Evolutionary conservation across 2,888 invertebrate species (phyloP), one percentile per base, ranked within the genome.

Genomic region (Caradrina clavipalpis): DNA sequence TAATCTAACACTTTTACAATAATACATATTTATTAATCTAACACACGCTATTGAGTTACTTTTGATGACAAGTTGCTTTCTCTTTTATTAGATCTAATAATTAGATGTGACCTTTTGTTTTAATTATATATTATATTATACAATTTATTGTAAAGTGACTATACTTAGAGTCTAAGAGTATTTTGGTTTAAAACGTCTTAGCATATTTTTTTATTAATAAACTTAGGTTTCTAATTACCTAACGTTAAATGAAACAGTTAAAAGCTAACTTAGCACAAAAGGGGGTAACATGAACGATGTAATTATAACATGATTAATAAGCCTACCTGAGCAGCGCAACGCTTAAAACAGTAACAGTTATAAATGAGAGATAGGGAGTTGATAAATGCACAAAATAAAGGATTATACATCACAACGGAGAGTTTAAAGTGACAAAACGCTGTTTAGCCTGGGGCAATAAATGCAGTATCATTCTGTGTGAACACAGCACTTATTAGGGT

Each of bases 401-500:
- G 73, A 56, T 68, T 73, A 60, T 60, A 55, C 60, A 73, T 78
- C 74, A 55, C 76, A 56, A 58, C 31, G 49, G 71, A 56, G 72
- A 79, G 67, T 79, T 61, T 54, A 57, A 73, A 80, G 59, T 80
- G 77, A 73, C 80, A 76, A 76, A 78, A 78, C 67, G 71, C 35
- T 75, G 74, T 78, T 63, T 65, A 75, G 69, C 69, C 55, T 42
- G 59, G 62, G 69, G 73, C 74, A 71, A 79, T 85, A 76, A 83
- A 85, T 78, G 80, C 74, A 74, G 80, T 69, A 78, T 78, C 78
- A 71, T 57, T 67, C 62, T 71, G 71, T 74, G 69, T 79, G 78
- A 81, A 81, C 82, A 74, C 66, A 60, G 69, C 80, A 75, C 78
- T 82, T 85, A 81, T 80, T 77, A 86, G 65, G 70, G 72, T 75